A percentile compares a stretch with the other conserved stretches of the same genome.
Evolutionary conservation across 2,888 invertebrate species (phyloP).

Genomic region (Allolobophora icterica): DNA sequence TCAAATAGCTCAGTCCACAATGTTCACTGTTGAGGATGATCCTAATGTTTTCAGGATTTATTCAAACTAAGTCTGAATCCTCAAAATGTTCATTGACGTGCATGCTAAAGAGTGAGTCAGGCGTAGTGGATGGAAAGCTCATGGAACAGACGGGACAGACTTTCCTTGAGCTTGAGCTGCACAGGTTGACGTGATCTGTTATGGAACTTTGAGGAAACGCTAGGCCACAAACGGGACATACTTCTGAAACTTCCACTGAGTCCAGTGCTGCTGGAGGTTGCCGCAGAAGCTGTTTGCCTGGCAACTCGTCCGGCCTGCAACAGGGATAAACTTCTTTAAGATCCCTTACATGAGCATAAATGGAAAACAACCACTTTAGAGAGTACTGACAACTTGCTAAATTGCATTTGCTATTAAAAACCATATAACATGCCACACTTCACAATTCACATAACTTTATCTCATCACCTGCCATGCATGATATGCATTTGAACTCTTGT

Average conservation of each 20-base stretch:
- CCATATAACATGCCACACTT: background rate
- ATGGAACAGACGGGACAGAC: slow-evolving; percentile 19
- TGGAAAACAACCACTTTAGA: background rate
- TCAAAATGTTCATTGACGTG: slow-evolving; percentile 1
- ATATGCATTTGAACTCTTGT: background rate
- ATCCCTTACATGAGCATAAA: background rate
- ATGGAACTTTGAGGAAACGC: background rate
- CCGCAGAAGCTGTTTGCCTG: background rate
- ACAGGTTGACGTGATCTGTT: slow-evolving; percentile 11
- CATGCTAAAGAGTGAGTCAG: background rate
- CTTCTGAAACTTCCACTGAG: background rate
- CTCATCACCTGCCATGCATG: background rate
- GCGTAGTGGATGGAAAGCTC: background rate
- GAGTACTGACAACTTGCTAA: background rate
- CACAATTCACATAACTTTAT: background rate
- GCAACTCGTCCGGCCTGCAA: background rate
- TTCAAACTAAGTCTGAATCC: background rate
- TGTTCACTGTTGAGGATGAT: background rate
- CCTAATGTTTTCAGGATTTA: background rate
- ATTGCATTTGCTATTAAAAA: background rate
- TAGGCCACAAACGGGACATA: background rate
- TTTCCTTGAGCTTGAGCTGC: background rate
- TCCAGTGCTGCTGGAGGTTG: background rate
- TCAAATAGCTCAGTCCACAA: background rate
- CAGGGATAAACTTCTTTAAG: background rate